These are phyloP conservation scores for Athalia cordata DNA, from an alignment of 2,888 invertebrate genomes.

Conservation along the genomic window DNA sequence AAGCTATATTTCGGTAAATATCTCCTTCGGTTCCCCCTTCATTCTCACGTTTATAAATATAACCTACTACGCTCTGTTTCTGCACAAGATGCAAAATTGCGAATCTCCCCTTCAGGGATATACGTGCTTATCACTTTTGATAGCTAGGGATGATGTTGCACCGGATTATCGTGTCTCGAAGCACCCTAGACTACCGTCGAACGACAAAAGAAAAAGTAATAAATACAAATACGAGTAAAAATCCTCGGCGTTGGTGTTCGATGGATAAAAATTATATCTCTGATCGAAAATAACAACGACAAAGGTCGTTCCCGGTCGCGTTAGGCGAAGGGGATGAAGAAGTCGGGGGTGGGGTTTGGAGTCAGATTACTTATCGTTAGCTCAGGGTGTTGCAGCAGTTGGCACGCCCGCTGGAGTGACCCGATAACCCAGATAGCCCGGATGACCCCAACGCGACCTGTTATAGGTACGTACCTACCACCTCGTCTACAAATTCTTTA, in stretches of 20 bases:
- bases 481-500: conserved; percentile 5
- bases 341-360: not conserved
- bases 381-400: conserved; percentile 15
- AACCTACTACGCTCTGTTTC: too few species aligned
- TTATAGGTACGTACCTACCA: conserved; percentile 31
- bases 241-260: too few species aligned
- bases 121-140: too few species aligned
- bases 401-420: conserved; percentile 37
- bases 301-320: not conserved
- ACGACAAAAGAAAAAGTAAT: too few species aligned
- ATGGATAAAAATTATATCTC: too few species aligned
- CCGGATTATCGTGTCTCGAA: too few species aligned
- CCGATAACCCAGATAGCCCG: conserved; percentile 40
- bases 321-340: not conserved
- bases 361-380: conserved; percentile 35
- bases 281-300: not conserved
- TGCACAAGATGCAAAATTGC: too few species aligned
- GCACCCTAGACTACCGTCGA: too few species aligned
- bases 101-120: too few species aligned
- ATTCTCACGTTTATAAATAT: conserved; percentile 19
- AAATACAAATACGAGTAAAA: too few species aligned
- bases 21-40: conserved; percentile 5
- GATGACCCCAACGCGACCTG: conserved; percentile 42
- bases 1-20: not conserved
- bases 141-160: too few species aligned